A percentile compares a stretch with the other conserved stretches of the same genome.
These are phyloP conservation scores for Porphyrio hochstetteri DNA, from an alignment of 2,113 vertebrate species.

Conservation along the genomic window DNA sequence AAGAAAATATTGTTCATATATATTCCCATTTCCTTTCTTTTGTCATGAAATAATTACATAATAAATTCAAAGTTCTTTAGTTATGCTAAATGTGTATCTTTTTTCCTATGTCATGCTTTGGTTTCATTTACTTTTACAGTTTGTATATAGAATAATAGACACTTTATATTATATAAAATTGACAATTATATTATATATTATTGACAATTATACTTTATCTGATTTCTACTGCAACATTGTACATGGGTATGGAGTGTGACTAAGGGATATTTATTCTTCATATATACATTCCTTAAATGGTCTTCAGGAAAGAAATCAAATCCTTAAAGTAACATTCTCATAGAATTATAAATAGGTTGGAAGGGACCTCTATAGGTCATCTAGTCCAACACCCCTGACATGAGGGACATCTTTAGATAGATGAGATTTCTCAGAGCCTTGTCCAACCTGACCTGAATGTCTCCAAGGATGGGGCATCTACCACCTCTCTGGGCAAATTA, in stretches of 20 bases:
- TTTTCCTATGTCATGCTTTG: neutral
- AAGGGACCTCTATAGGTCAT: neutral
- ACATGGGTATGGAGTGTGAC: neutral
- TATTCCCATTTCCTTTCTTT: neutral
- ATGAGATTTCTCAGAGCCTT: neutral
- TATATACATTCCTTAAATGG: neutral
- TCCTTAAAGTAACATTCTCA: neutral
- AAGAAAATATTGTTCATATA: neutral
- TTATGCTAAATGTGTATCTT: neutral
- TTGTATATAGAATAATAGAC: neutral
- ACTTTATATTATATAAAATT: neutral
- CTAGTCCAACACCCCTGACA: neutral
- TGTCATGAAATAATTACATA: neutral
- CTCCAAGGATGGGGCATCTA: neutral
- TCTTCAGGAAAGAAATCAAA: neutral
- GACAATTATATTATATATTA: neutral
- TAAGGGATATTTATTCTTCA: neutral
- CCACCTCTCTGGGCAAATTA: neutral
- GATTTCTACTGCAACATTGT: neutral
- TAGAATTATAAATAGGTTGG: neutral
- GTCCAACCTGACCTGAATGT: neutral
- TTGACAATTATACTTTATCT: neutral
- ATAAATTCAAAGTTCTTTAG: neutral
- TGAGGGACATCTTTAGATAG: no score
- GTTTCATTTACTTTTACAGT: neutral